Base-by-base conservation (phyloP, 2,888 invertebrate genomes). In the Cybosia mesomella region DNA sequence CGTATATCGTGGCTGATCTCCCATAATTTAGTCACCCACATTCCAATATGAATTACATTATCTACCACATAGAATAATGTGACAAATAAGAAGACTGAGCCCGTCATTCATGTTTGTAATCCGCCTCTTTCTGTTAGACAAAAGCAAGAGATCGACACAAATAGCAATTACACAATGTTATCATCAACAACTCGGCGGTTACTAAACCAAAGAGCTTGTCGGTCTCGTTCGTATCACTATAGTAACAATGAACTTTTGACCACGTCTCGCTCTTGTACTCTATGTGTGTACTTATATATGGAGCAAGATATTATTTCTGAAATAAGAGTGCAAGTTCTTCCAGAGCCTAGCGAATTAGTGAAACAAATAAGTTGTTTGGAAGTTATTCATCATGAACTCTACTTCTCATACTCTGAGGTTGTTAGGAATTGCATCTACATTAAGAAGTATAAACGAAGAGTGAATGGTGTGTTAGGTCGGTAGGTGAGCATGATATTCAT, bases 131-230 rank as follows among this genome's bases (percentile, higher is more conserved):
- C 59, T 63, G 53, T 22, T 32, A 75, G 59, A 53, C 15, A 58
- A 21, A 60, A 67, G 58, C 58, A 53, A 73, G 32, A 63, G 34
- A 57, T 64, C 68, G 70, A 73, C 74, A 75, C 68, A 72, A 69
- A 72, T 70, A 64, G 58, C 65, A 34, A 67, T 71, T 76, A 76
- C 69, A 76, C 67, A 78, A 79, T 76, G 61, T 70, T 32, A 72
- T 72, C 69, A 61, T 60, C 66, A 67, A 43, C 53, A 55, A 22
- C 59, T 53, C 53, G 58, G 28, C 59, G 55, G 62, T 71, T 64
- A 58, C 62, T 64, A 65, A 66, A 66, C 28, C 59, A 28, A 79
- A 71, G 68, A 73, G 65, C 64, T 75, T 69, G 65, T 11, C 64
- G 66, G 60, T 66, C 65, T 68, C 72, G 68, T 22, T 66, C 61